These are phyloP conservation scores for Anoplopoma fimbria DNA, from an alignment of 2,113 vertebrate species.

Conservation along the genomic window DNA sequence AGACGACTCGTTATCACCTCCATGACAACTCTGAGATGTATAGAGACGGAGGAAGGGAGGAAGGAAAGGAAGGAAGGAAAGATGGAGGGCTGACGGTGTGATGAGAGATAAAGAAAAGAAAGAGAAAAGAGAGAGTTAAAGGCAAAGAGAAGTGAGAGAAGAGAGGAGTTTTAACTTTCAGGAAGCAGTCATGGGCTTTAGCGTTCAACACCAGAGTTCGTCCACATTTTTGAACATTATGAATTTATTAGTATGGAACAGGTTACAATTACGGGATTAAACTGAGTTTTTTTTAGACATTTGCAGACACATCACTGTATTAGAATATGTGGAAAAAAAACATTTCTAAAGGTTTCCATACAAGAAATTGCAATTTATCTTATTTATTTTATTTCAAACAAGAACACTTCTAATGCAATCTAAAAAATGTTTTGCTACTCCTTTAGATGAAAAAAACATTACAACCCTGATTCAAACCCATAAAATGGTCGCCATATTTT, in stretches of 20 bases:
- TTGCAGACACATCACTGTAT: neutral
- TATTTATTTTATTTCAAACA: neutral
- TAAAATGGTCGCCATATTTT: neutral
- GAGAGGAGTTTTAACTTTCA: neutral
- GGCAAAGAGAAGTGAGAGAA: neutral
- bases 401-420: neutral
- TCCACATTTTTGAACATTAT: neutral
- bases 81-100: slow-evolving; percentile 6
- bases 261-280: neutral
- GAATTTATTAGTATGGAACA: neutral
- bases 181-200: neutral
- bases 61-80: neutral
- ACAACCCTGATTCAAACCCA: neutral
- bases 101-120: neutral
- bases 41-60: slow-evolving; percentile 40
- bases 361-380: too few relatives aligned
- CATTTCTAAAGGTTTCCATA: neutral
- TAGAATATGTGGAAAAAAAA: neutral
- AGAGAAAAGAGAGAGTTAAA: neutral
- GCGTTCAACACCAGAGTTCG: neutral
- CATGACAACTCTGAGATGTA: slow-evolving; percentile 15
- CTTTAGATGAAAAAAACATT: neutral
- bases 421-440: too few relatives aligned
- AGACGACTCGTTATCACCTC: neutral
- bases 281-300: neutral